Percentiles rank a stretch among this genome's conserved stretches.
phyloP scores from a whole-genome alignment of 1,140 invertebrate genomes.

The Papilio polyxenes region DNA sequence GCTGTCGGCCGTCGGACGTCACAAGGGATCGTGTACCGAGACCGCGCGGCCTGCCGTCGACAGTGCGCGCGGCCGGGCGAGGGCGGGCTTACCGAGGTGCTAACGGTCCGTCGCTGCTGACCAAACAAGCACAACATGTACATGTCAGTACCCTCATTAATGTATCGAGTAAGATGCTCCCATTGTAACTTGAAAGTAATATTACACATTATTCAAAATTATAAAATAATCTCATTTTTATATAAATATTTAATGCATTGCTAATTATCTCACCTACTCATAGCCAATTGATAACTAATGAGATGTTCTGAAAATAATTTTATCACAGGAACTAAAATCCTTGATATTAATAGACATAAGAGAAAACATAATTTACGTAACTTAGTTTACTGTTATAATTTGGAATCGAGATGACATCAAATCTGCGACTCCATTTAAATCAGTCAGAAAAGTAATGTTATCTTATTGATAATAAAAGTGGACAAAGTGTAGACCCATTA shows the following conservation, averaged over 20 bases:
- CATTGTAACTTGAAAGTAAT: conserved; percentile 38
- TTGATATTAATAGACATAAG: not conserved
- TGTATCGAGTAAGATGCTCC: conserved; percentile 39
- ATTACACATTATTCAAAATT: conserved; percentile 32
- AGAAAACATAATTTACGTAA: not conserved
- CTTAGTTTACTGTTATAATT: not conserved
- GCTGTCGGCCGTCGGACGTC: conserved; percentile 73
- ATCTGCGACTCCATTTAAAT: not conserved
- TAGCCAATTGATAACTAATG: conserved; percentile 2
- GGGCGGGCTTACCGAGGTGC: conserved; percentile 75
- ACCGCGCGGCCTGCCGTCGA: conserved; percentile 64
- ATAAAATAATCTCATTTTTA: conserved; percentile 19
- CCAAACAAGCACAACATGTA: conserved; percentile 79
- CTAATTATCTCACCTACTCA: conserved; percentile 6
- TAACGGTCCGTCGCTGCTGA: conserved; percentile 80
- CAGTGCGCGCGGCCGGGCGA: conserved; percentile 64
- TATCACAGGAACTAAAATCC: not conserved
- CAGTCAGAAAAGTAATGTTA: not conserved
- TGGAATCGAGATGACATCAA: not conserved
- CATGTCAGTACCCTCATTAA: conserved; percentile 75
- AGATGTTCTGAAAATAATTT: conserved; percentile 3
- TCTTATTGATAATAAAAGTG: conserved; percentile 8
- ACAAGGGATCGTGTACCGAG: conserved; percentile 76
- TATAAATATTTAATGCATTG: not conserved
- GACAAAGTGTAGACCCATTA: conserved; percentile 32